phyloP scores from a whole-genome alignment of 2,888 invertebrate genomes.

The Myopa tessellatipennis region DNA sequence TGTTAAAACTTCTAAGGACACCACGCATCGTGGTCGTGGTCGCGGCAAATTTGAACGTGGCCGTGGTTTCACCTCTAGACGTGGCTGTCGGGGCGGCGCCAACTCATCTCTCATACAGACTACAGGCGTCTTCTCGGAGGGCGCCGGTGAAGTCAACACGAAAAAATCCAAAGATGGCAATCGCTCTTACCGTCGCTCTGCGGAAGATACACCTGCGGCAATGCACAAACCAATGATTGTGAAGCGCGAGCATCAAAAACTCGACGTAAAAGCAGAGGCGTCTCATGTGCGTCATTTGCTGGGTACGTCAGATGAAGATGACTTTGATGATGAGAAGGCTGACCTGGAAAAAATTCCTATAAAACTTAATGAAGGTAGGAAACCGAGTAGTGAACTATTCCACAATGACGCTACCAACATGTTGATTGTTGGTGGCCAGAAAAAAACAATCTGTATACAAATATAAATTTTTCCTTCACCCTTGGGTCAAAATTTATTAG shows the following conservation, averaged over 20 bases:
- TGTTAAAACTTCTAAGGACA: constrained; percentile 66
- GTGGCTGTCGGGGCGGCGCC: constrained; percentile 53
- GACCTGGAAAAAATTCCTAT: constrained; percentile 62
- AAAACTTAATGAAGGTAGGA: constrained; percentile 61
- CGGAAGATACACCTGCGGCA: constrained; percentile 56
- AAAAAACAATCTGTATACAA: constrained; percentile 15
- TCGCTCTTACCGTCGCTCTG: constrained; percentile 49
- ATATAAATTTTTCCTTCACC: constrained; percentile 5
- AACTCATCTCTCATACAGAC: constrained; percentile 63
- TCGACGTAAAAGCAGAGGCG: constrained; percentile 58
- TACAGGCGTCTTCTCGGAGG: constrained; percentile 66
- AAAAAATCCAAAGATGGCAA: constrained; percentile 52
- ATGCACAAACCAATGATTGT: constrained; percentile 57
- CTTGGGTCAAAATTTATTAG: constrained; percentile 2
- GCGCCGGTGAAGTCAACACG: constrained; percentile 60
- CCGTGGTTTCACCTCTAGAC: constrained; percentile 50
- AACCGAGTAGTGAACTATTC: neutral
- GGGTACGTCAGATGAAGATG: constrained; percentile 62
- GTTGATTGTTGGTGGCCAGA: neutral
- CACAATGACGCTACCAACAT: neutral
- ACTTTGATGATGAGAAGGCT: constrained; percentile 58
- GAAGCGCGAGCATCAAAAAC: constrained; percentile 57
- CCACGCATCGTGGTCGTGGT: constrained; percentile 57
- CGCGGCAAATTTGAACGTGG: constrained; percentile 54
- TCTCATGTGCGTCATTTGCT: constrained; percentile 58